Evolutionary conservation across 2,888 invertebrate genomes (phyloP), one percentile per base, ranked within the genome.

Genomic region (Nesidiocoris tenuis): DNA sequence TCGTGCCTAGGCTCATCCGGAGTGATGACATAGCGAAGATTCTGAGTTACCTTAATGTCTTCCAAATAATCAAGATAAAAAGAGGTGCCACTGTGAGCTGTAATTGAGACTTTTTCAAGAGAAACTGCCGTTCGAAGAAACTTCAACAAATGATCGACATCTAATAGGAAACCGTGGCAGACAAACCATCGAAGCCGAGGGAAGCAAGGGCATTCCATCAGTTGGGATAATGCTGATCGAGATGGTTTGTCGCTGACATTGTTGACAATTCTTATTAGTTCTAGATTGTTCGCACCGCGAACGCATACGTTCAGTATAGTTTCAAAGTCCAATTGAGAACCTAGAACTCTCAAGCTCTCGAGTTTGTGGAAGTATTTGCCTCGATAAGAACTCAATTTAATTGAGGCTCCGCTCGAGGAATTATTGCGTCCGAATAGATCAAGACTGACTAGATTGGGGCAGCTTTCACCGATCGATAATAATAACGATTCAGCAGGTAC

Each of bases 321-420:
- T 12, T 54, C 22, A n/a, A 64, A 39, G 23, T 72, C 64, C 22
- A 25, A 39, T 22, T 61, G 39, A 5, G 17, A 61, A 9, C 63
- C 72, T 18, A 63, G 21, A 19, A 72, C 64, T 24, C 39, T 72
- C 12, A 72, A 63, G 17, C 22, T 23, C 22, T 72, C 72, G 9
- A 72, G 63, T n/a, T 72, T 72, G 5, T 21, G 61, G 17, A 63
- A 72, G n/a, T 54, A 72, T 55, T 72, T 72, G 3, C 61, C 63
- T 64, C 39, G 72, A 39, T 64, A 23, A 5, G 2, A 7, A 18
- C n/a, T 17, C n/a, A 23, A 70, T 17, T 24, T 59, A 0, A 16
- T n/a, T 2, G 57, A 22, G 5, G 12, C 21, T 18, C 17, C 17
- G 5, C 18, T 22, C 2, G 24, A 23, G 7, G 59, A n/a, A 23